Evolutionary conservation across 2,888 invertebrate species (phyloP), one percentile per base, ranked within the genome.

Genomic region (Erannis defoliaria): DNA sequence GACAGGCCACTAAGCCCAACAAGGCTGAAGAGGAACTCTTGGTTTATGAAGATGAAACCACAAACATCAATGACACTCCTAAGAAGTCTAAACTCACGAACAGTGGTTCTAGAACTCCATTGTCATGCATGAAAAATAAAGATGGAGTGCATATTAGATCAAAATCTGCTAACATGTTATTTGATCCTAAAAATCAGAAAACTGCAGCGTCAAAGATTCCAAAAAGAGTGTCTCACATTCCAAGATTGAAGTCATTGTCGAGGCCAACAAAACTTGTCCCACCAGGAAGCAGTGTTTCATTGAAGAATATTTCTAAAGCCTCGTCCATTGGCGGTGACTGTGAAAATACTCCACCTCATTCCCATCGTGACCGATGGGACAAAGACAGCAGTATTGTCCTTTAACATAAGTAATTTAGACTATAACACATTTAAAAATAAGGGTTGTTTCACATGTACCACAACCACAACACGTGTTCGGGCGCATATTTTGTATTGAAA

Each of bases 1-100:
- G 84, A 4, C 81, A 86, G 62, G 74, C 74, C 5, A 43, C 69
- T 23, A 83, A 80, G 61, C 50, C 88, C 68, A 80, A 89, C 55
- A 90, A 88, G 68, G 78, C 88, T 67, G 89, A 94, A 56, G 93
- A 94, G 55, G 93, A 91, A 3, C 81, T 94, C 48, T 80, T 94
- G n/a, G 94, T 95, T 66, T 94, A 94, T 84, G 94, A 94, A 86
- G 94, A 95, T 86, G 87, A 92, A 49, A 64, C 76, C n/a, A 67
- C 66, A 57, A 62, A 71, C 56, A 57, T 81, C 12, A 81, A 76
- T 76, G 83, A 81, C 46, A 88, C 89, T 53, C 88, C 89, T 2
- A 88, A 85, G 66, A 90, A 92, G 74, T 78, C 85, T 0, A 86
- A 89, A 78, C 78, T 86, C 55, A 71, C 76, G 21, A 79, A 79